These are phyloP conservation scores for Mactra quadrangularis DNA, from an alignment of 1,140 invertebrate genomes.

Conservation along the genomic window DNA sequence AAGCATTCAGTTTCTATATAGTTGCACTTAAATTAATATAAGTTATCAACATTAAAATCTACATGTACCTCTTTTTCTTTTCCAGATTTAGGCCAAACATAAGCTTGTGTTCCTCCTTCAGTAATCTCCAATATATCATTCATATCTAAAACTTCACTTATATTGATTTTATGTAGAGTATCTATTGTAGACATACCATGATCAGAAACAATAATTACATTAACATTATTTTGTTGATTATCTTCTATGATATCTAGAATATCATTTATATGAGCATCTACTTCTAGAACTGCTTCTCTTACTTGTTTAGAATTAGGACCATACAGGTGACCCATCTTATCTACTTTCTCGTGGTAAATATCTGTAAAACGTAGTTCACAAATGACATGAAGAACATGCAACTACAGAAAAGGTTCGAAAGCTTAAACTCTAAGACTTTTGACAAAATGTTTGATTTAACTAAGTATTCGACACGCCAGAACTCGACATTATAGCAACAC, in stretches of 20 bases:
- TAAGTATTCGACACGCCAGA: too few relatives aligned
- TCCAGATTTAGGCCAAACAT: slow-evolving; percentile 73
- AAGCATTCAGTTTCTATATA: too few relatives aligned
- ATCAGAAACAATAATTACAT: slow-evolving; percentile 83
- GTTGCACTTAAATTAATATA: too few relatives aligned
- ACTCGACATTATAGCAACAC: too few relatives aligned
- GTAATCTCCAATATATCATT: slow-evolving; percentile 74
- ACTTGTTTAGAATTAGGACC: slow-evolving; percentile 69
- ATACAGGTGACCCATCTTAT: slow-evolving; percentile 74
- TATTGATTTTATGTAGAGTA: slow-evolving; percentile 68
- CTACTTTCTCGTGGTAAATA: slow-evolving; percentile 76
- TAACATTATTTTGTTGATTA: slow-evolving; percentile 70
- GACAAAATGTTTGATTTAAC: too few relatives aligned
- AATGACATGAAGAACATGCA: too few relatives aligned
- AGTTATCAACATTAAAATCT: too few relatives aligned
- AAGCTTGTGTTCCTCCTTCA: slow-evolving; percentile 73
- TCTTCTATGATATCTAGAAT: slow-evolving; percentile 67
- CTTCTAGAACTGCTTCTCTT: slow-evolving; percentile 65
- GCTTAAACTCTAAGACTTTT: too few relatives aligned
- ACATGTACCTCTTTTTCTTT: slow-evolving; percentile 67
- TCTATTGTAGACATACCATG: slow-evolving; percentile 82
- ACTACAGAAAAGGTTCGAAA: too few relatives aligned
- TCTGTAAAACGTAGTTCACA: slow-evolving; percentile 48
- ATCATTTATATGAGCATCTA: slow-evolving; percentile 73
- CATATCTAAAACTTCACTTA: slow-evolving; percentile 74